Evolutionary conservation across 2,113 vertebrate genomes (phyloP).

Genomic region (Suricata suricatta): DNA sequence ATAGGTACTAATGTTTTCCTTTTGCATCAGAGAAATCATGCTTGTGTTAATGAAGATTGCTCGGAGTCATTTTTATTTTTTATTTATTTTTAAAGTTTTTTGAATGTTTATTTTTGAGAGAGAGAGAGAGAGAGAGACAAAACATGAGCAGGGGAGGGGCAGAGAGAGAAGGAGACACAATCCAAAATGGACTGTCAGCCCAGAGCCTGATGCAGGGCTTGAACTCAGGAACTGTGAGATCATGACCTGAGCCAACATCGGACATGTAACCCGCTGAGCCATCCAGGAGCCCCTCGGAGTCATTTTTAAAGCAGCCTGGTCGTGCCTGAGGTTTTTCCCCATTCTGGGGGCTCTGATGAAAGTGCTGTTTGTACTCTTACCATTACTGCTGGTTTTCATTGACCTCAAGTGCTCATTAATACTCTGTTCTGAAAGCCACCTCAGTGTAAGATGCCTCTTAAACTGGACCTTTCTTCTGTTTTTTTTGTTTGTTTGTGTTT

Average conservation of each 20-base stretch:
- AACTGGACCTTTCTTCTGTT: not conserved
- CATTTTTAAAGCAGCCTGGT: not conserved
- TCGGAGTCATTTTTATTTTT: not conserved
- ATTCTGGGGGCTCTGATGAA: not conserved
- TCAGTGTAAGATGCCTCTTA: not conserved
- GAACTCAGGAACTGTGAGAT: too few species aligned
- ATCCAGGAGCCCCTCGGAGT: too few species aligned
- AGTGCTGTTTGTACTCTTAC: not conserved
- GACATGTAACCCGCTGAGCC: too few species aligned
- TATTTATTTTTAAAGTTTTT: too few species aligned
- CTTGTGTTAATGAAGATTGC: not conserved
- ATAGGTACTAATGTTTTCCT: slow-evolving; percentile 7
- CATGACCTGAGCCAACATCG: too few species aligned
- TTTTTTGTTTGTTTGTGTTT: not conserved
- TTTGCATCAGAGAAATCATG: not conserved
- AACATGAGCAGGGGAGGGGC: too few species aligned
- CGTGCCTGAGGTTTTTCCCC: not conserved
- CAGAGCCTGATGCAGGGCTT: too few species aligned
- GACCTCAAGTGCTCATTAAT: not conserved
- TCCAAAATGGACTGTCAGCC: too few species aligned
- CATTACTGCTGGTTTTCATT: not conserved
- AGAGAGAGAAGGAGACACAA: too few species aligned
- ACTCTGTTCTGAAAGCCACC: not conserved
- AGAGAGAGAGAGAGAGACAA: too few species aligned
- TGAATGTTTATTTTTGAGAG: too few species aligned